Evolutionary conservation across 2,888 invertebrate genomes (phyloP).

Genomic region (Xestia c-nigrum): DNA sequence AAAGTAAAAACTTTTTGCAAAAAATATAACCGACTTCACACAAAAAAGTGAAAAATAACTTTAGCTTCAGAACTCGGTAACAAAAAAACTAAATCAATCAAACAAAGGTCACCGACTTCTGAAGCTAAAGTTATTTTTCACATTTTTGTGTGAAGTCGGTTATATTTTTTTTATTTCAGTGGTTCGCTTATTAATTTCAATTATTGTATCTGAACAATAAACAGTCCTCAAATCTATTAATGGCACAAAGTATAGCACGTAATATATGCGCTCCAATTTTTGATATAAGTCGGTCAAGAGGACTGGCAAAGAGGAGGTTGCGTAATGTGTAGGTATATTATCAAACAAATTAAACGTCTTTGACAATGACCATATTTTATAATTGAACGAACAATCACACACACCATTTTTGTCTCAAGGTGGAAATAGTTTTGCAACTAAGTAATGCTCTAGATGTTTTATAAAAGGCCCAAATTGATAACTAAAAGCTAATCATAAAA

Average conservation of each 20-base stretch:
- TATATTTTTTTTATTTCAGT: background rate
- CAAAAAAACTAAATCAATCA: no score
- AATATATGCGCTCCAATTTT: conserved; percentile 66
- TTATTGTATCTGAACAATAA: conserved; percentile 16
- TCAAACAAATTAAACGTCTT: conserved; percentile 63
- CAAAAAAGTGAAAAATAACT: no score
- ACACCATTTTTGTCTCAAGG: conserved; percentile 58
- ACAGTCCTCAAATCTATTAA: conserved; percentile 37
- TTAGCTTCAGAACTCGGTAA: no score
- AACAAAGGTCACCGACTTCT: no score
- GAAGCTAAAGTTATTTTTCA: no score
- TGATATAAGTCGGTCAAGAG: conserved; percentile 68
- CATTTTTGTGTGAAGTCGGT: no score
- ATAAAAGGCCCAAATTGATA: background rate
- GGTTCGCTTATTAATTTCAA: conserved; percentile 1
- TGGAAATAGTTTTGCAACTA: conserved; percentile 49
- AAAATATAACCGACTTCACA: no score
- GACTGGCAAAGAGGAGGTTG: conserved; percentile 62
- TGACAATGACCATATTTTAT: conserved; percentile 69
- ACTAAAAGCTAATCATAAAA: background rate
- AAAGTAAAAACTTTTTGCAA: no score
- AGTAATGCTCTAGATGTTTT: conserved; percentile 5
- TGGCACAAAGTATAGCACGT: conserved; percentile 60
- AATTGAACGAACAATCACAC: conserved; percentile 58
- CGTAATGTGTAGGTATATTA: conserved; percentile 62